Base-by-base conservation (phyloP, 2,113 vertebrate genomes). In the Pachycephala philippinensis region DNA sequence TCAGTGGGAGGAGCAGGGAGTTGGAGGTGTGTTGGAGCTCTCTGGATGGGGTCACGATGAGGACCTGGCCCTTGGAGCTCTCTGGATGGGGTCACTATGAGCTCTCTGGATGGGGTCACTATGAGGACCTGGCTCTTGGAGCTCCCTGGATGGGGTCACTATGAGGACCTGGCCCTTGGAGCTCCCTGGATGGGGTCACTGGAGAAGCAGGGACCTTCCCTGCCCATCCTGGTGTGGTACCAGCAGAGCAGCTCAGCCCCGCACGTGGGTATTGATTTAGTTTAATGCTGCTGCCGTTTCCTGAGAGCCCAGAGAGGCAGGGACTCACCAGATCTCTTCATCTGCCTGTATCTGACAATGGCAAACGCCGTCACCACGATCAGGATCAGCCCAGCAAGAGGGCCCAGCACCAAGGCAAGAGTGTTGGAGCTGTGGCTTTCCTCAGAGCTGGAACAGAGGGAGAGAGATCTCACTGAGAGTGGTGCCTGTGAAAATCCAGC, bases 251-350 rank as follows among this genome's bases (percentile, higher is more conserved):
- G 65, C 77, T 63, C 18, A 37, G 33, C 45, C 61, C 57, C 9
- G 60, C 61, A 11, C 7, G 15, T 4, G 17, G 19, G 20, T 6
- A 9, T 22, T 1, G 0, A 26, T 24, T 15, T 33, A 2, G 7
- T 9, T 66, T 9, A 17, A 1, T 9, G 2, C 18, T 50, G 14
- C 31, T 22, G 63, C 6, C 0, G 0, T 6, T n/a, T 8, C 39
- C 4, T 1, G 35, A 6, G 77, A 37, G 69, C 4, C 4, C 13
- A 10, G 63, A 6, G 24, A 27, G 59, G 40, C 52, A n/a, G 26
- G 53, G 56, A 97, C 98, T 98, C 92, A 98, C 98, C 98, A 5
- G 98, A 96, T 16, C 97, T 96, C 86, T 79, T 98, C 74, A 97
- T 37, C 68, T 96, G 96, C 59, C 95, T 84, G 61, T 92, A 97